A percentile compares a stretch with the other conserved stretches of the same genome.
These are phyloP conservation scores for Brachyptera putata DNA, from an alignment of 2,888 invertebrate genomes.

Conservation along the genomic window DNA sequence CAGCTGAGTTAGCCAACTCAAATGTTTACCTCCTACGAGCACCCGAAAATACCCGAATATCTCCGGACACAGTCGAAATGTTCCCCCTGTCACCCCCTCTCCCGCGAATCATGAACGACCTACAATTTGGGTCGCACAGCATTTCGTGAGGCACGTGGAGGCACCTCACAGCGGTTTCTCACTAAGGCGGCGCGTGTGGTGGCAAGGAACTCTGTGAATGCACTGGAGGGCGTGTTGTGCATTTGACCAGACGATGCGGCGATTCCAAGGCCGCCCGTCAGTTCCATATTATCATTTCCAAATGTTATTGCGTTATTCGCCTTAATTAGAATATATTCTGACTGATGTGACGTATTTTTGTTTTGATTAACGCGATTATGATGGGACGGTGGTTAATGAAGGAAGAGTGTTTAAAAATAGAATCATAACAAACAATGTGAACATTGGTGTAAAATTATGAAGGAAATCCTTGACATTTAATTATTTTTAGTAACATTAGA, in stretches of 20 bases:
- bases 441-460: no score
- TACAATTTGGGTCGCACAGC: slow-evolving; percentile 34
- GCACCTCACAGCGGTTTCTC: slow-evolving; percentile 37
- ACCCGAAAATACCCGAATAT: slow-evolving; percentile 35
- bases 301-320: no score
- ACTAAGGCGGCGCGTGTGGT: slow-evolving; percentile 30
- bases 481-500: no score
- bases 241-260: neutral
- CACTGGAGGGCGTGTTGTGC: slow-evolving; percentile 22
- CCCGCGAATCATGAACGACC: slow-evolving; percentile 36
- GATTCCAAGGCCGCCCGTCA: slow-evolving; percentile 9
- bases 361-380: no score
- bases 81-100: slow-evolving; percentile 13
- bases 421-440: no score
- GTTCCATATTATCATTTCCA: neutral
- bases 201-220: slow-evolving; percentile 26
- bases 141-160: slow-evolving; percentile 39
- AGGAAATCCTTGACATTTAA: no score
- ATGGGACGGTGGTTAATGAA: no score
- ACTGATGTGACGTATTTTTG: no score
- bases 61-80: slow-evolving; percentile 32
- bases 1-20: slow-evolving; percentile 24
- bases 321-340: no score
- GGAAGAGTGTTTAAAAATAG: no score
- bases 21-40: slow-evolving; percentile 37